Base-by-base conservation (phyloP, 2,797 vertebrate genomes). In the Phoxinus dragarum region DNA sequence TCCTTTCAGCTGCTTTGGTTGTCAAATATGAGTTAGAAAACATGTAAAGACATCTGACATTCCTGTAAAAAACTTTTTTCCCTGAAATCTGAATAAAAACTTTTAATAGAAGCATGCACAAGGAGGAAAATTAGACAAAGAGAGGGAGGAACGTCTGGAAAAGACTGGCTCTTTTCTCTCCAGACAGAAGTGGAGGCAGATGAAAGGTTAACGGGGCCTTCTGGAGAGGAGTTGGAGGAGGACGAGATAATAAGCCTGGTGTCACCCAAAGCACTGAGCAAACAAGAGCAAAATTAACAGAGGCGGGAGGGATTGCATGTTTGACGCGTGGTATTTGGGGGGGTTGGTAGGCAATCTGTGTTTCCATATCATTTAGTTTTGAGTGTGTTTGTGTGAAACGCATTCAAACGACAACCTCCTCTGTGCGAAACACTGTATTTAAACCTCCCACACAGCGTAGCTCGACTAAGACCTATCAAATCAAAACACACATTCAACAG, bases 281-380 rank as follows among this genome's bases (percentile, higher is more conserved):
- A 94, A 94, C 89, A 90, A 81, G 78, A 91, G 84, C 81, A 71
- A 92, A 91, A 93, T 90, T 87, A 91, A 89, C 52, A 75, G 91
- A 73, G 67, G 76, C 72, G 69, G 71, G 72, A 80, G 72, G 81
- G 61, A 74, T 61, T 66, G 31, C 42, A 67, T 76, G 71, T 52
- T 56, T 86, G 21, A 47, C 16, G 74, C 42, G 34, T 36, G 82
- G 81, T 68, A 34, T 76, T 56, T 74, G 34, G 56, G 86, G 81
- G 84, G 52, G 68, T 49, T 80, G 84, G 84, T 85, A 64, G 40
- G 84, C 77, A 80, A 85, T 85, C 76, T 80, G 84, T 44, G 66
- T 80, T 85, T 72, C 31, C 31, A 72, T 38, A 71, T 69, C 66
- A 78, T 79, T 78, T 71, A 11, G 66, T 72, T 72, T 72, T 10